A percentile compares a stretch with the other conserved stretches of the same genome.
phyloP scores from a whole-genome alignment of 30 jellyfish, hydroid and myxozoan species.

The Turritopsis rubra region DNA sequence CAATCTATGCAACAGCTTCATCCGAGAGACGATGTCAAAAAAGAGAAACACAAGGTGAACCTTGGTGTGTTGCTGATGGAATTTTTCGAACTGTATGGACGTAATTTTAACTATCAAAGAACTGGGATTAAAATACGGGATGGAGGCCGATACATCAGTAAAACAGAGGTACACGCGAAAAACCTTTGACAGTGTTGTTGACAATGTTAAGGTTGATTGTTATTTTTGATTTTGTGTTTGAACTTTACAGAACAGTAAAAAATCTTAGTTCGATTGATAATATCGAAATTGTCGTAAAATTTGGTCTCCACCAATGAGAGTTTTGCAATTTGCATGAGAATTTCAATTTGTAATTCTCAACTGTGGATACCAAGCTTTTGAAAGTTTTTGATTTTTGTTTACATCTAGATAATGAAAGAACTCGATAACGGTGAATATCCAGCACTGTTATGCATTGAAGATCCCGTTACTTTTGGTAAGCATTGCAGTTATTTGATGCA shows the following conservation, averaged over 20 bases:
- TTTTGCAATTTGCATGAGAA: no score
- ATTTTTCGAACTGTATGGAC: slow-evolving; percentile 86
- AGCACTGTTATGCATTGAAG: slow-evolving; percentile 69
- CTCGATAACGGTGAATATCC: slow-evolving; percentile 77
- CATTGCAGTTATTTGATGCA: no score
- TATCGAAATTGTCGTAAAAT: no score
- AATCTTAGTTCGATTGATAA: no score
- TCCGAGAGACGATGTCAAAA: slow-evolving; percentile 66
- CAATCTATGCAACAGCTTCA: slow-evolving; percentile 77
- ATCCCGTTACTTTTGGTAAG: slow-evolving; percentile 77
- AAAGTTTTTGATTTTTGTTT: neutral
- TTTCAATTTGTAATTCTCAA: no score
- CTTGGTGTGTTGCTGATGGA: slow-evolving; percentile 89
- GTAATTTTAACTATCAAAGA: slow-evolving; percentile 75
- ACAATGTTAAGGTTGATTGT: no score
- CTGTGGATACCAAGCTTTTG: no score
- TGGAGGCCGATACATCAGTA: slow-evolving; percentile 82
- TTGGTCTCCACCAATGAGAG: no score
- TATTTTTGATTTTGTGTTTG: no score
- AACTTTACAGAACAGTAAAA: no score
- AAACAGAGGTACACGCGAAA: slow-evolving; percentile 59
- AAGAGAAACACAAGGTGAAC: slow-evolving; percentile 47
- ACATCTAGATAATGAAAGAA: slow-evolving; percentile 62
- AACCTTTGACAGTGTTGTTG: no score
- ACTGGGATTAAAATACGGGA: slow-evolving; percentile 72